Percentiles rank a stretch among this genome's conserved stretches.
Conservation (phyloP, 2,888 invertebrate species). For the Pyrochroa serraticornis region DNA sequence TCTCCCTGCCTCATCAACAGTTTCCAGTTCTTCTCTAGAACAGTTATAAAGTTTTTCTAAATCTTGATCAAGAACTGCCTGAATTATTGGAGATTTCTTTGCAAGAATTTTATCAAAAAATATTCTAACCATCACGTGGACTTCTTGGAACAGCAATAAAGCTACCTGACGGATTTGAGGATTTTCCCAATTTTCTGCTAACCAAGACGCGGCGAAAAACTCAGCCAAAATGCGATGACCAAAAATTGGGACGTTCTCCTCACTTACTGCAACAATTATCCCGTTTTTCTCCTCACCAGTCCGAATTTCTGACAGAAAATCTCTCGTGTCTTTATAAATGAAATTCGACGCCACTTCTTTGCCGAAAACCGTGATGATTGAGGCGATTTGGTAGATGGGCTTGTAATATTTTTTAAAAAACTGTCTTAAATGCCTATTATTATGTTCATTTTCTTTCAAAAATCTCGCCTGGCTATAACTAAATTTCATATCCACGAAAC, state of each 20-base stretch:
- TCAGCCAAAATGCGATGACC: conserved; percentile 1
- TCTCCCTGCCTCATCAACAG: not conserved
- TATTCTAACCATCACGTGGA: not conserved
- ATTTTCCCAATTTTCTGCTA: conserved; percentile 1
- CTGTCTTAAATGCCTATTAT: not conserved
- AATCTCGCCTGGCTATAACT: not conserved
- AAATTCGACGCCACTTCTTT: not conserved
- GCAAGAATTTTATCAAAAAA: conserved; percentile 7
- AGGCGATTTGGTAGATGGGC: not conserved
- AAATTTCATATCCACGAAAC: conserved; percentile 3
- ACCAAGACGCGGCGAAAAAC: conserved; percentile 2
- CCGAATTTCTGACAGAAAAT: not conserved
- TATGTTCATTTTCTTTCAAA: not conserved
- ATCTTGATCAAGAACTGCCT: not conserved
- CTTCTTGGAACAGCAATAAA: not conserved
- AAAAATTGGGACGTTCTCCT: conserved; percentile 2
- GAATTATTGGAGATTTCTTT: not conserved
- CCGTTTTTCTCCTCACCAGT: not conserved
- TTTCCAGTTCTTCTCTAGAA: not conserved
- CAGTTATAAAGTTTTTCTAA: not conserved
- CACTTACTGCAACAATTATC: not conserved
- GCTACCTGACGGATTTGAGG: not conserved
- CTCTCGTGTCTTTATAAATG: not conserved
- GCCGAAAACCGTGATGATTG: conserved; percentile 5
- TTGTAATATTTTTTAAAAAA: not conserved